Evolutionary conservation across 2,797 vertebrate species (phyloP), one percentile per base, ranked within the genome.

Genomic region (Liasis olivaceus): DNA sequence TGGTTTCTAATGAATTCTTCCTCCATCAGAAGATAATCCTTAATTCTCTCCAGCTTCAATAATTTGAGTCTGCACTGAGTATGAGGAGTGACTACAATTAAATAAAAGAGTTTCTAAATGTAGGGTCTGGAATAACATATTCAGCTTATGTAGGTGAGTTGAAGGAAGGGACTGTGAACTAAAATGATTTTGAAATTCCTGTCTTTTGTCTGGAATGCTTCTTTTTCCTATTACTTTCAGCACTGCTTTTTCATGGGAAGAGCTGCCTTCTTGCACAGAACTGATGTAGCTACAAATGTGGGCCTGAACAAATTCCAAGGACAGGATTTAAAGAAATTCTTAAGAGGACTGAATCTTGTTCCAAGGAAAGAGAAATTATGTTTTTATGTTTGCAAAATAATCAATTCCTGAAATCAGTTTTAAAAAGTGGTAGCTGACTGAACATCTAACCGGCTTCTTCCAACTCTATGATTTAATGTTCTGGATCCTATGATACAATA

Each of bases 1-100:
- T 99, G 99, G 96, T 99, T 99, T 95, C 99, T 98, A 96, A 99
- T 99, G 96, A 99, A 99, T 95, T 99, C 99, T 95, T 99, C 99
- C 95, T 99, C 99, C 99, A 99, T 99, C 93, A 99, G 97, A 42
- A 99, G 98, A 15, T 99, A 99, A 95, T 99, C 99, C 97, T 99
- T 99, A 96, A 99, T 98, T 92, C 99, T 98, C 96, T 99, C 99
- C 95, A 99, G 95, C 91, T 99, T 99, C 95, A 99, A 91, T 85
- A 99, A 95, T 95, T 99, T 99, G 93, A 99, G 97, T 7, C 99
- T 98, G 96, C 99, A 99, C 91, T 99, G 99, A 84, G 99, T 99
- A 94, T 99, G 99, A 96, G 99, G 99, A 26, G 99, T 99, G 94
- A 99, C 99, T 99, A 93, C 4, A 95, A 96, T 87, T 90, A 88